phyloP scores from a whole-genome alignment of 1,140 invertebrate species.

The Agraylea sexmaculata region DNA sequence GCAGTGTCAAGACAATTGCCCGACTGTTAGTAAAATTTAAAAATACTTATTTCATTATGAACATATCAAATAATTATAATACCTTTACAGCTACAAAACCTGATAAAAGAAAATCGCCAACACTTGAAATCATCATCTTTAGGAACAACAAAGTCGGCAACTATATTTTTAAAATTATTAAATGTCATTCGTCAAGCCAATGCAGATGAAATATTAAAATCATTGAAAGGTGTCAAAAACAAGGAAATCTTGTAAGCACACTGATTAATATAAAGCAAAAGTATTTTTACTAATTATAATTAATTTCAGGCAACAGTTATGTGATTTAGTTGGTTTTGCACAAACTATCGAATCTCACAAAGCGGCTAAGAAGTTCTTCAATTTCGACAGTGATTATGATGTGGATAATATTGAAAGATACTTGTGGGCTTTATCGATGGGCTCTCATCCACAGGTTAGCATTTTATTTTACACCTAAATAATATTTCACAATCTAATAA shows the following conservation, averaged over 20 bases:
- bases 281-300: conserved; percentile 4
- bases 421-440: conserved; percentile 56
- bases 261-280: not conserved
- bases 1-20: conserved; percentile 36
- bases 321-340: conserved; percentile 56
- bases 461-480: conserved; percentile 2
- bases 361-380: conserved; percentile 51
- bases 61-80: conserved; percentile 5
- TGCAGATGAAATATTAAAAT: conserved; percentile 45
- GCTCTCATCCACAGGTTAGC: conserved; percentile 40
- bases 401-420: conserved; percentile 56
- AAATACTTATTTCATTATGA: conserved; percentile 9
- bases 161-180: conserved; percentile 50
- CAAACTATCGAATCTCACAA: conserved; percentile 54
- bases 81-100: conserved; percentile 30
- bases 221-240: conserved; percentile 44
- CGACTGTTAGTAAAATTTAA: conserved; percentile 28
- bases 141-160: conserved; percentile 50
- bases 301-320: conserved; percentile 45
- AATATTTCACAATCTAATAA: conserved; percentile 20
- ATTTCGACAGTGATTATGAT: conserved; percentile 43
- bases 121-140: conserved; percentile 41
- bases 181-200: conserved; percentile 43
- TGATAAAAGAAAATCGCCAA: conserved; percentile 42
- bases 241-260: conserved; percentile 40